Evolutionary conservation across 2,113 vertebrate species (phyloP), one percentile per base, ranked within the genome.

Genomic region (Sylvietta virens): DNA sequence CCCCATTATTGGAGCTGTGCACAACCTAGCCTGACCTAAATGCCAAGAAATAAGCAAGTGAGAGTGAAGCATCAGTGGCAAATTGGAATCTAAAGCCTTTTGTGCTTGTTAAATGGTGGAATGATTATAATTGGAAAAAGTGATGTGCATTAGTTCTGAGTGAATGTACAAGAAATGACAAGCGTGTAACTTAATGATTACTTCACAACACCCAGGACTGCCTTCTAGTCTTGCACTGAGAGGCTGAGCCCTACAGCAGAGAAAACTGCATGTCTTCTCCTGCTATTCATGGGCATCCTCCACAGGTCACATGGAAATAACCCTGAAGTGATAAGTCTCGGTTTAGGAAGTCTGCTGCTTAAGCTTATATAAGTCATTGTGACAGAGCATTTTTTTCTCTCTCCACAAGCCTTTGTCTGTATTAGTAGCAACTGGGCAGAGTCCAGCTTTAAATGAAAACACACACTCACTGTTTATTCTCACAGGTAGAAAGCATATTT

Each of bases 31-130:
- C 97, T 97, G 96, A 97, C 97, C 86, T 96, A 98, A 98, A 97
- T 98, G 97, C 97, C 97, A 97, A 98, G 98, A 98, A 98, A 98
- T 96, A 98, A 98, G 97, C 97, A 97, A 98, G 97, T 90, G 97
- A 98, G 97, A 98, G 95, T 64, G 80, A 98, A 98, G 98, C 98
- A 98, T 98, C 98, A 93, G 98, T 98, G 98, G 98, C 98, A 98
- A 98, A 98, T 98, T 98, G 98, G 98, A 98, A 98, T 98, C 98
- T 97, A 97, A 97, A 96, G 97, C 97, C 98, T 97, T 98, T 98
- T 98, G 98, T 98, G 98, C 98, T 98, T 98, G 98, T 98, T 98
- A 98, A 98, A 98, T 98, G 98, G 98, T 98, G 98, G 98, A 98
- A 98, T 98, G 98, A 98, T 98, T 98, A 98, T 98, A 98, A 98